These are phyloP conservation scores for Camptogramma bilineatum DNA, from an alignment of 2,888 invertebrate species.

Conservation along the genomic window DNA sequence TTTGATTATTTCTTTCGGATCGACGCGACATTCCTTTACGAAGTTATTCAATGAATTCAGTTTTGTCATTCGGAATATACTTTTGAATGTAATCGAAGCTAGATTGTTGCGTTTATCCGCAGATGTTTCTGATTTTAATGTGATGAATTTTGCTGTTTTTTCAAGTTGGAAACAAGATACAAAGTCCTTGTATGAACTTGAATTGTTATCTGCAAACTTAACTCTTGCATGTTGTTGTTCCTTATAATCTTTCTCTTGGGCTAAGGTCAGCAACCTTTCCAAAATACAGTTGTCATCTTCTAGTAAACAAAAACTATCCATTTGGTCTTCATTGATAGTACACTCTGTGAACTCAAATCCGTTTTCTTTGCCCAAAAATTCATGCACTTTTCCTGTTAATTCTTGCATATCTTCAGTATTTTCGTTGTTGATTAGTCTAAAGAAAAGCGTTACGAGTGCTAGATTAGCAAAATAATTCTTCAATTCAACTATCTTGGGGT, in stretches of 20 bases:
- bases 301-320: conserved; percentile 68
- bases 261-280: conserved; percentile 87
- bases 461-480: conserved; percentile 70
- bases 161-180: conserved; percentile 83
- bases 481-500: conserved; percentile 53
- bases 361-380: conserved; percentile 49
- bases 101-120: conserved; percentile 65
- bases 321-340: conserved; percentile 41
- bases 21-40: conserved; percentile 64
- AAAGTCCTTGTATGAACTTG: conserved; percentile 83
- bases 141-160: conserved; percentile 57
- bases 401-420: conserved; percentile 64
- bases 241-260: conserved; percentile 77
- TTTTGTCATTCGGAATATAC: conserved; percentile 74
- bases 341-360: conserved; percentile 49
- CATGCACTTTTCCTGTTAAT: conserved; percentile 59
- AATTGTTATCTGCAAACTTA: conserved; percentile 82
- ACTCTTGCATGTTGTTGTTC: conserved; percentile 79
- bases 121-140: conserved; percentile 62
- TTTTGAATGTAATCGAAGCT: conserved; percentile 71
- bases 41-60: conserved; percentile 56
- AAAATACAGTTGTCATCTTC: conserved; percentile 87
- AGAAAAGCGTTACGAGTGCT: conserved; percentile 67
- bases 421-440: conserved; percentile 66
- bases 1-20: conserved; percentile 88